A percentile compares a stretch with the other conserved stretches of the same genome.
These are phyloP conservation scores for Aplysia californica DNA, from an alignment of 1,140 invertebrate species.

Conservation along the genomic window DNA sequence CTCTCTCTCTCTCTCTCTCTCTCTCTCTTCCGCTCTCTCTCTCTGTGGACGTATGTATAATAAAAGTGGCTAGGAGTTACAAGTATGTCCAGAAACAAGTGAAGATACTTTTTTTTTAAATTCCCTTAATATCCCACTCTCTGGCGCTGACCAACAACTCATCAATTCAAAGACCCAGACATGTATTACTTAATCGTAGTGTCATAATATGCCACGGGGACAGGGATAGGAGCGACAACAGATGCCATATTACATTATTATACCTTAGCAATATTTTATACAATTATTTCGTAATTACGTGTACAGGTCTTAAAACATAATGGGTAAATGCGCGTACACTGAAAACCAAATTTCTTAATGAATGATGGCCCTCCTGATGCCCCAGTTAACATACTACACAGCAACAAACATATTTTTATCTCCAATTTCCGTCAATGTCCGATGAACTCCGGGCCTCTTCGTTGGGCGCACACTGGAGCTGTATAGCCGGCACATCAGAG, in stretches of 20 bases:
- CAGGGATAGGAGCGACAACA: neutral
- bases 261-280: neutral
- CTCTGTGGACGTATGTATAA: neutral
- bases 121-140: neutral
- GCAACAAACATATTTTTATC: too few species aligned
- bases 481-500: slow-evolving; percentile 15
- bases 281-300: neutral
- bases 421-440: slow-evolving; percentile 20
- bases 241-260: neutral
- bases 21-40: too few species aligned
- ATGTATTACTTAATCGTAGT: neutral
- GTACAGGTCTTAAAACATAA: neutral
- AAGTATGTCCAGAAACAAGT: neutral
- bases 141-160: neutral
- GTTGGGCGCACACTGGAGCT: slow-evolving; percentile 13
- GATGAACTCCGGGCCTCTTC: slow-evolving; percentile 17
- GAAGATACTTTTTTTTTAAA: neutral
- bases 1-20: slow-evolving; percentile 12
- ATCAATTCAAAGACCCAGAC: neutral
- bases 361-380: neutral
- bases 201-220: neutral
- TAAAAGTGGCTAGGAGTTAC: neutral
- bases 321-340: neutral
- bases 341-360: neutral
- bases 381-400: neutral